A percentile compares a stretch with the other conserved stretches of the same genome.
phyloP scores from a whole-genome alignment of 1,140 invertebrate genomes.

The Chrysoperla carnea region DNA sequence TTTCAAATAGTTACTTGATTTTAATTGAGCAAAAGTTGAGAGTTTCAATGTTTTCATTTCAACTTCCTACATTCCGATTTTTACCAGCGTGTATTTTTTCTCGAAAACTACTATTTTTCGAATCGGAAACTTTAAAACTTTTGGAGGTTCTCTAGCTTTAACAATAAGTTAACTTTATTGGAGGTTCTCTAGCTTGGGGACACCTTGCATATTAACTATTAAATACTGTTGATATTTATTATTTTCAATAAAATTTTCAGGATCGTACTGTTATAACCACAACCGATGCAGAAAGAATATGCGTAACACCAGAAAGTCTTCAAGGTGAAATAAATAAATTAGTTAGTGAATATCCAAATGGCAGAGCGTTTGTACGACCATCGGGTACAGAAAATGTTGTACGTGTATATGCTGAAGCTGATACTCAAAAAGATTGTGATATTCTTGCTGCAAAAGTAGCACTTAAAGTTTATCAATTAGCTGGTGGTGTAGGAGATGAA shows the following conservation, averaged over 20 bases:
- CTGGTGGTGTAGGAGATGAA: conserved; percentile 47
- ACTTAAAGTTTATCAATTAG: conserved; percentile 51
- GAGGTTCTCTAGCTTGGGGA: too few relatives aligned
- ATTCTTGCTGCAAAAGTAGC: conserved; percentile 59
- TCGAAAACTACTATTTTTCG: too few relatives aligned
- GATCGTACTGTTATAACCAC: conserved; percentile 74
- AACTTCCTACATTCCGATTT: too few relatives aligned
- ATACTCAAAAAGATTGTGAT: conserved; percentile 51
- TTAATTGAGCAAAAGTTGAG: too few relatives aligned
- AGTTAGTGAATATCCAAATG: conserved; percentile 47
- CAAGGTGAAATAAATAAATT: conserved; percentile 65
- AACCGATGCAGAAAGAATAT: conserved; percentile 67
- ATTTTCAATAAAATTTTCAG: conserved; percentile 21
- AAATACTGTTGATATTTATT: too few relatives aligned
- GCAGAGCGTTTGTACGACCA: conserved; percentile 79
- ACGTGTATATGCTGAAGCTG: conserved; percentile 89
- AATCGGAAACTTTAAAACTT: too few relatives aligned
- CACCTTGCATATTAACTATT: too few relatives aligned
- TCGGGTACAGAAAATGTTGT: conserved; percentile 97
- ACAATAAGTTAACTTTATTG: too few relatives aligned
- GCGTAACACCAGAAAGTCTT: conserved; percentile 59
- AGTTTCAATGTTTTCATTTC: too few relatives aligned
- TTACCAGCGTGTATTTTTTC: too few relatives aligned
- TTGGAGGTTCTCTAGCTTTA: too few relatives aligned
- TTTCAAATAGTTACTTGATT: background rate